phyloP scores from a whole-genome alignment of 2,888 invertebrate species.

The Aradus depressus region DNA sequence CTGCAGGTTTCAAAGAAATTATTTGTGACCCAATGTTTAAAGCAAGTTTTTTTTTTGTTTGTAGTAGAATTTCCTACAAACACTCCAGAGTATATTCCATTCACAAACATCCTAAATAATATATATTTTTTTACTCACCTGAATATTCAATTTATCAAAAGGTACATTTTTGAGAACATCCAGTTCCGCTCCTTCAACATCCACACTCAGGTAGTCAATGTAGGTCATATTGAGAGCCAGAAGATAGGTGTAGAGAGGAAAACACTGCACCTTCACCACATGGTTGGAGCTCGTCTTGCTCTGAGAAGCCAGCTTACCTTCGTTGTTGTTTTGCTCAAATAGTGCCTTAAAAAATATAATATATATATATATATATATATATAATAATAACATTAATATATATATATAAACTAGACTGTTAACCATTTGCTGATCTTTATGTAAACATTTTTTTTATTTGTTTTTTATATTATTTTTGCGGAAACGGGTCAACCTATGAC shows the following conservation, averaged over 20 bases:
- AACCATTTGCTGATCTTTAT: no score
- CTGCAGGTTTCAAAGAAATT: no score
- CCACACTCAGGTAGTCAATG: conserved; percentile 45
- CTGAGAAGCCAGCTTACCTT: conserved; percentile 37
- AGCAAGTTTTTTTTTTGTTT: no score
- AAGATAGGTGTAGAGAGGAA: conserved; percentile 42
- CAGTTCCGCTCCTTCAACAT: conserved; percentile 44
- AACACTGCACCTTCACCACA: conserved; percentile 41
- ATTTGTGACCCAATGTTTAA: no score
- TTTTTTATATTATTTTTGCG: no score
- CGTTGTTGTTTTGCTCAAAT: conserved; percentile 39
- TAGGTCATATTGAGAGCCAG: conserved; percentile 40
- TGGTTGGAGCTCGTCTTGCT: conserved; percentile 28
- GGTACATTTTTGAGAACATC: conserved; percentile 43
- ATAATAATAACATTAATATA: not conserved
- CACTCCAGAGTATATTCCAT: no score
- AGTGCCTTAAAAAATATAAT: conserved; percentile 34
- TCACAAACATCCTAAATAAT: no score
- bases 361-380: not conserved
- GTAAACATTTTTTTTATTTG: no score
- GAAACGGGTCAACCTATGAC: no score
- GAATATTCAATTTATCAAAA: conserved; percentile 41
- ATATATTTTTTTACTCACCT: conserved; percentile 35
- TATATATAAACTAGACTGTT: no score
- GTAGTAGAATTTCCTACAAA: no score